A percentile compares a stretch with the other conserved stretches of the same genome.
These are phyloP conservation scores for Colaptes auratus DNA, from an alignment of 2,113 vertebrate genomes.

Conservation along the genomic window DNA sequence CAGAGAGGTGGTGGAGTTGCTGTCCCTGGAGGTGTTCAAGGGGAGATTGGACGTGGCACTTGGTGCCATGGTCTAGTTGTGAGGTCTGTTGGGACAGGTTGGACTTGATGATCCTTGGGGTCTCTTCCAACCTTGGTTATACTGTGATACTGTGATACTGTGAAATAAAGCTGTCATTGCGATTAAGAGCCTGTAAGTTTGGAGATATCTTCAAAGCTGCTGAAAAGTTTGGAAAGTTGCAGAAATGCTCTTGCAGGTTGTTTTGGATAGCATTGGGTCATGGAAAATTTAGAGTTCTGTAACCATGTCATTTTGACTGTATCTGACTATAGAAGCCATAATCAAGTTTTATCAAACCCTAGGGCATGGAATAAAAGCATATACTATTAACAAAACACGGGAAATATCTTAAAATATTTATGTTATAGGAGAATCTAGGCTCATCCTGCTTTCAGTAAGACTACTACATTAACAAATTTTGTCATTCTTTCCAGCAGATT, in stretches of 20 bases:
- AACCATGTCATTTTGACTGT: background rate
- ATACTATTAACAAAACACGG: background rate
- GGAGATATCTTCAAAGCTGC: background rate
- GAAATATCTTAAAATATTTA: background rate
- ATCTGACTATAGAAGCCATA: background rate
- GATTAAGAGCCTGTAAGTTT: background rate
- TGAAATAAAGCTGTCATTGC: background rate
- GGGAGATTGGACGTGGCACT: no score
- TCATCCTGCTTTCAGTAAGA: background rate
- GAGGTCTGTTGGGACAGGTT: no score
- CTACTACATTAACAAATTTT: background rate
- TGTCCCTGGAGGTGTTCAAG: no score
- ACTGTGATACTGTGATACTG: no score
- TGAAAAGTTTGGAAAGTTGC: background rate
- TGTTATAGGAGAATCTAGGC: background rate
- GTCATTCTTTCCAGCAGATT: background rate
- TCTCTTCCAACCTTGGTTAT: no score
- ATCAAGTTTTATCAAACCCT: background rate
- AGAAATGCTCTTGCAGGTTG: background rate
- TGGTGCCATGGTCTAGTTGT: no score
- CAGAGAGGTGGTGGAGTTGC: no score
- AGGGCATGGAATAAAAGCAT: background rate
- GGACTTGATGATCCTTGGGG: no score
- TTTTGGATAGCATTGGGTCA: background rate
- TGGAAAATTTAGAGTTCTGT: background rate